Conservation (phyloP, 2,888 invertebrate species). For the Exephanes ischioxanthus region DNA sequence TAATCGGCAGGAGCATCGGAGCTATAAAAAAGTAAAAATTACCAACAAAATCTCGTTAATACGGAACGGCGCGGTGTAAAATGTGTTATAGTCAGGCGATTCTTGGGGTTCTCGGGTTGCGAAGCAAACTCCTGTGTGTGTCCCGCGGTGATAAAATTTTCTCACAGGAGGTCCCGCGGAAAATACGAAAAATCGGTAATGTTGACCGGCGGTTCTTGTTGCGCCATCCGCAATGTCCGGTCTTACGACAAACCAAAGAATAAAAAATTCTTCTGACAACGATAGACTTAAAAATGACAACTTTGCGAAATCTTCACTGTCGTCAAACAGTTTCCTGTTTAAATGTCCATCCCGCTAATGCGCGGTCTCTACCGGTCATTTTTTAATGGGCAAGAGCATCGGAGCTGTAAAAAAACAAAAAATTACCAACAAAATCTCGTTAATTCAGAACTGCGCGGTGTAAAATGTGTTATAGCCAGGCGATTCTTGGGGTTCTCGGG, state of each 20-base stretch:
- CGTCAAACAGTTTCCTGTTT: too few species aligned
- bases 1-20: neutral
- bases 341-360: too few species aligned
- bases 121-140: constrained; percentile 7
- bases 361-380: neutral
- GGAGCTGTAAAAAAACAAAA: constrained; percentile 32
- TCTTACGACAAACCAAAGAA: too few species aligned
- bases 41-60: constrained; percentile 70
- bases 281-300: too few species aligned
- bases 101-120: constrained; percentile 1
- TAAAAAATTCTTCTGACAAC: too few species aligned
- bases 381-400: neutral
- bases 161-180: constrained; percentile 71
- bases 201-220: constrained; percentile 36
- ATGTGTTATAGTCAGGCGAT: constrained; percentile 33
- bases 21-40: constrained; percentile 9
- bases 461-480: constrained; percentile 38
- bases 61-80: constrained; percentile 49
- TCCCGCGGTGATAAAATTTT: constrained; percentile 70
- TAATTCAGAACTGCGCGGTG: constrained; percentile 66
- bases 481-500: neutral
- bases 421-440: constrained; percentile 64
- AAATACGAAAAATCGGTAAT: constrained; percentile 71
- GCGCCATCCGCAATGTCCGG: too few species aligned
- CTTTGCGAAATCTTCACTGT: too few species aligned